phyloP scores from a whole-genome alignment of 2,888 invertebrate genomes.

The Sinhomidia bicolor region DNA sequence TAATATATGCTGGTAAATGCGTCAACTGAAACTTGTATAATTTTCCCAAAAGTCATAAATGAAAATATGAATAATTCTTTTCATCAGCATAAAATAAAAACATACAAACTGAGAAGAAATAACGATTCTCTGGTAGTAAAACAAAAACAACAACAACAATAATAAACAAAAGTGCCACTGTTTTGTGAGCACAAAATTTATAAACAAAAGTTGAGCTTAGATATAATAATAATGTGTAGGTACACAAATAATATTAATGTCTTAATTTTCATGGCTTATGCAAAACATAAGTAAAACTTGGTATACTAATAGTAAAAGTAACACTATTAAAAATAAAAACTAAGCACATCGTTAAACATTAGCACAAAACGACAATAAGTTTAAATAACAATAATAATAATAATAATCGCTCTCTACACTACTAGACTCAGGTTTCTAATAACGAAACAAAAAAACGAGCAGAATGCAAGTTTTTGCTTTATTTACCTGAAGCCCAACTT shows the following conservation, averaged over 20 bases:
- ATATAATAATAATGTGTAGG: neutral
- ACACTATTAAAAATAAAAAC: conserved; percentile 11
- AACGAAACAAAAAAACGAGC: neutral
- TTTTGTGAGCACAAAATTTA: neutral
- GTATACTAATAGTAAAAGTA: neutral
- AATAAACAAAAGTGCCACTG: conserved; percentile 32
- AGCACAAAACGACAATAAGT: conserved; percentile 15
- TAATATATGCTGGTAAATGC: conserved; percentile 5
- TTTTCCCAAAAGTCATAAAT: conserved; percentile 67
- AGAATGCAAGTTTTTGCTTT: neutral
- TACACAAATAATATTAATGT: conserved; percentile 20
- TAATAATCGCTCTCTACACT: neutral
- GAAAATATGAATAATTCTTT: conserved; percentile 70
- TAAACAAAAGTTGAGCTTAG: neutral
- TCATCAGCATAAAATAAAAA: conserved; percentile 35
- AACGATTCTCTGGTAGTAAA: conserved; percentile 9
- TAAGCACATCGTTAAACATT: neutral
- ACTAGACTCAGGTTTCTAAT: neutral
- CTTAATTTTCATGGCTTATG: conserved; percentile 18
- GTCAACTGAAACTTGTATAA: conserved; percentile 48
- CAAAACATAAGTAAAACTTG: conserved; percentile 34
- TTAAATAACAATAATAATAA: too few species aligned
- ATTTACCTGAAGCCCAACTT: conserved; percentile 80
- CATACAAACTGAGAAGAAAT: conserved; percentile 30
- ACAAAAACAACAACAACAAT: conserved; percentile 24